Base-by-base conservation (phyloP, 2,888 invertebrate species). In the Dasysyrphus tricinctus region DNA sequence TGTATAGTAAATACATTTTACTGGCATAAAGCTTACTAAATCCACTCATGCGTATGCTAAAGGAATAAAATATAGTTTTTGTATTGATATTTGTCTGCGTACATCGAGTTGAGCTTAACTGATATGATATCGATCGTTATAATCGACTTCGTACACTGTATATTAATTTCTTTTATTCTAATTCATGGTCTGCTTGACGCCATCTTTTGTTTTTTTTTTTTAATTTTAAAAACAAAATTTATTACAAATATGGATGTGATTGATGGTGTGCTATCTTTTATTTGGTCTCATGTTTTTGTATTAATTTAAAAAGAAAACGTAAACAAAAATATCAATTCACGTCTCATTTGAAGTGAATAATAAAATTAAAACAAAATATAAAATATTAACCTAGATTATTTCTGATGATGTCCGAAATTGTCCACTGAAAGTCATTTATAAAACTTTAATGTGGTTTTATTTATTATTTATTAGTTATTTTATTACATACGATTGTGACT, bases 121-220 rank as follows among this genome's bases (percentile, higher is more conserved):
- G 4, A n/a, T n/a, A 49, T 49, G 19, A 49, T 47, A 47, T 19
- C 5, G 16, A 11, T 49, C 14, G 1, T 14, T 12, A 19, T 16
- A 19, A 11, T 12, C 0, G 0, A 11, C 12, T n/a, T 24, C 3
- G 11, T 24, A 9, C 19, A 19, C 5, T 49, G 9, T 16, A 24
- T 51, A 24, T 24, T 24, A 6, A 59, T 2, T 59, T 16, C 19
- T 59, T 37, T 37, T 12, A 12, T 24, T 51, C 8, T 3, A 24
- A 34, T 44, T 57, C 39, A 42, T 59, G 29, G 32, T 51, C 70
- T 12, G 29, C 37, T 29, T 73, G 73, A 73, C 79, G 63, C 79
- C 79, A 34, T 16, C 32, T 5, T 49, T 59, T 8, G 37, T 32
- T 54, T 44, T 39, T 51, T 59, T 9, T 61, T 14, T 39, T 61